A percentile compares a stretch with the other conserved stretches of the same genome.
Evolutionary conservation across 1,140 invertebrate species (phyloP).

Genomic region (Eulimnadia texana): DNA sequence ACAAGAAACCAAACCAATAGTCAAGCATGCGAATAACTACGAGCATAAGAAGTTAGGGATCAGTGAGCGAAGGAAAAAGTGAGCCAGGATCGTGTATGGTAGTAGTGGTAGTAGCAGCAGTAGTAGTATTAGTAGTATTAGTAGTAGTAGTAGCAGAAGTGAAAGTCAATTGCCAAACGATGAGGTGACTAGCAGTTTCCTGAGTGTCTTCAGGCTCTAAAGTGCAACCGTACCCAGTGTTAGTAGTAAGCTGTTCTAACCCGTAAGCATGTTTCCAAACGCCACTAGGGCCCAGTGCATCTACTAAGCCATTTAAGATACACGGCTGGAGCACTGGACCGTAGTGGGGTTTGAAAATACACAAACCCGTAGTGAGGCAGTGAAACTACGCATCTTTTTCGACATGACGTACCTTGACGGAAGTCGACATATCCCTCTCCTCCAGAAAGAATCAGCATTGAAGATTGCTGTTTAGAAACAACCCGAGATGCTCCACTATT

Average conservation of each 20-base stretch:
- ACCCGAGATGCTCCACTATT: constrained; percentile 14
- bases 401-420: constrained; percentile 72
- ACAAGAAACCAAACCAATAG: too few species aligned
- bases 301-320: too few species aligned
- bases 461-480: constrained; percentile 25
- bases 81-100: not conserved
- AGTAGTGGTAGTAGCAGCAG: too few species aligned
- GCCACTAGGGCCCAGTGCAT: too few species aligned
- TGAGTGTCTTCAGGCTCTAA: constrained; percentile 49
- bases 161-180: constrained; percentile 68
- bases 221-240: not conserved
- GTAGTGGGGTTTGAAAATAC: too few species aligned
- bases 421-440: constrained; percentile 99
- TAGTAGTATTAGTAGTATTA: too few species aligned
- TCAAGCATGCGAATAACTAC: too few species aligned
- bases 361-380: not conserved
- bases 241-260: not conserved
- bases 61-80: not conserved
- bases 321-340: too few species aligned
- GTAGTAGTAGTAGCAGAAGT: too few species aligned
- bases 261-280: too few species aligned
- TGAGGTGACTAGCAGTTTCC: constrained; percentile 75
- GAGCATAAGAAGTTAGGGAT: not conserved
- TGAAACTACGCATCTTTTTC: too few species aligned
- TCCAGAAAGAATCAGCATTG: constrained; percentile 81